Base-by-base conservation (phyloP, 2,888 invertebrate genomes). In the Cephus runcator region DNA sequence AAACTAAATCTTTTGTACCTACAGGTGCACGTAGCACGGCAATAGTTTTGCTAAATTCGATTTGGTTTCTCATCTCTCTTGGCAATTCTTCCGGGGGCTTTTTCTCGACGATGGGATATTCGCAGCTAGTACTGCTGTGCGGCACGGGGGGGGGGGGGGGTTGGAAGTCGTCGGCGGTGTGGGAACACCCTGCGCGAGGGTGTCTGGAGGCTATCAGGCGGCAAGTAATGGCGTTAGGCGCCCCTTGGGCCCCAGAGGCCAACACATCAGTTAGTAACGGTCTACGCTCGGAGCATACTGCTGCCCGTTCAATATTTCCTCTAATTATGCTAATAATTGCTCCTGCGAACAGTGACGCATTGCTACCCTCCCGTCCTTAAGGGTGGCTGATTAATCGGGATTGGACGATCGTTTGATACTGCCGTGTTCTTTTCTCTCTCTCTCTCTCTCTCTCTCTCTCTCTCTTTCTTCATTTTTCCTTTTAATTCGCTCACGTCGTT, bases 21-120 rank as follows among this genome's bases (percentile, higher is more conserved):
- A 80, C 80, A 81, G 81, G 80, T 81, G 83, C 82, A 78, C 81
- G 81, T 81, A 79, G 76, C 76, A 73, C 76, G 80, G 56, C 82
- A 83, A 83, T 85, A 85, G 86, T 87, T 85, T 87, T 83, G 85
- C 82, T 83, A 87, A 87, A 89, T 88, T 89, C 88, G 87, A 89
- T 89, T 89, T 87, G 76, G 75, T 83, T 83, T 85, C 81, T 83
- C 83, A 82, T 82, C 80, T 84, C 84, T 77, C 80, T 78, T 69
- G 76, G 74, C 81, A 79, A 79, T 85, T 83, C 81, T 82, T 82
- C 80, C 76, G 76, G 56, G 56, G 56, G 56, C 75, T 74, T 75
- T 79, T 80, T 77, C 76, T 77, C 74, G 76, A 79, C 77, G 81
- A 56, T 15, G 69, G 34, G 3, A 30, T 69, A 33, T 56, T 56